Evolutionary conservation across 2,113 vertebrate species (phyloP).

Genomic region (Thomomys bottae): DNA sequence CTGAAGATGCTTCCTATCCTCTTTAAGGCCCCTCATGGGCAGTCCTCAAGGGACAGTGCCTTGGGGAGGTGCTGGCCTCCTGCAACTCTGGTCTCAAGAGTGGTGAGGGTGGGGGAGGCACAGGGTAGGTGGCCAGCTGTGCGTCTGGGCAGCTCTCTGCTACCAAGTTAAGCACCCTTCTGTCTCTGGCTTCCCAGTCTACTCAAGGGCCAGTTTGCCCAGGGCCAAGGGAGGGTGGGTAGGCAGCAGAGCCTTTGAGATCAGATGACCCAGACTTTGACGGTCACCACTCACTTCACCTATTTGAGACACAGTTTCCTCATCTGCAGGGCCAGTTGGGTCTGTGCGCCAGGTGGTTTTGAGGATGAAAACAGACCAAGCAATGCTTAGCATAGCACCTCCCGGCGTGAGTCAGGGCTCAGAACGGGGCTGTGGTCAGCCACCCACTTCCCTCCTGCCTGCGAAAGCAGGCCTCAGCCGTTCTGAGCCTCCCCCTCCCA

Average conservation of each 20-base stretch:
- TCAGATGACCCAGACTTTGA: not conserved
- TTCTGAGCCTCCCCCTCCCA: not conserved
- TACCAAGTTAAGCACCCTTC: not conserved
- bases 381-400: not conserved
- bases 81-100: not conserved
- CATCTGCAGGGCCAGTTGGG: not conserved
- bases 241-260: not conserved
- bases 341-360: not conserved
- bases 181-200: not conserved
- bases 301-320: not conserved
- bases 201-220: not conserved
- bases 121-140: fast-evolving
- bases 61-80: not conserved
- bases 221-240: not conserved
- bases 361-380: not conserved
- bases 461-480: not conserved
- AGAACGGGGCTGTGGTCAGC: not conserved
- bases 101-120: not conserved
- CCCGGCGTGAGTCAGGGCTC: not conserved
- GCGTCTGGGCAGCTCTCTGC: not conserved
- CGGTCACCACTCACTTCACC: not conserved
- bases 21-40: not conserved
- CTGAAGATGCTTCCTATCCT: not conserved
- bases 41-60: not conserved
- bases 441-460: constrained; percentile 9